Percentiles rank a stretch among this genome's conserved stretches.
Conservation (phyloP, 1,140 invertebrate genomes). For the Maconellicoccus hirsutus region DNA sequence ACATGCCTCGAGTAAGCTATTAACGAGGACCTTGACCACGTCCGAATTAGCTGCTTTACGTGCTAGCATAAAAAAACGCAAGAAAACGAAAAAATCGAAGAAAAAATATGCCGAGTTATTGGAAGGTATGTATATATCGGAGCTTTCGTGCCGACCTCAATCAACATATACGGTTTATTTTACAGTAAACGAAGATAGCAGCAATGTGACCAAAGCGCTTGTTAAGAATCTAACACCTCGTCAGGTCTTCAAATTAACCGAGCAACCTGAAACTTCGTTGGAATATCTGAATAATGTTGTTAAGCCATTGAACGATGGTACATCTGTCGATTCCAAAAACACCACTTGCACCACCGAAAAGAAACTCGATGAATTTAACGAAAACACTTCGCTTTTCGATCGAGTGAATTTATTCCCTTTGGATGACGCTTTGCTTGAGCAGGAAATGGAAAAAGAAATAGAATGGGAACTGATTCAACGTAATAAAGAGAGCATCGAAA, state of each 20-base stretch:
- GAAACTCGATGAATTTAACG: neutral
- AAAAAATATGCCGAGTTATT: conserved; percentile 11
- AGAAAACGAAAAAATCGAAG: neutral
- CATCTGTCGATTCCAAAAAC: neutral
- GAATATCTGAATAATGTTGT: neutral
- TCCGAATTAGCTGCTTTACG: neutral
- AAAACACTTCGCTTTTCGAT: neutral
- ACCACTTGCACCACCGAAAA: too few relatives aligned
- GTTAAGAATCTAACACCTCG: neutral
- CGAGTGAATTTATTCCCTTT: neutral
- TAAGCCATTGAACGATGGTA: neutral
- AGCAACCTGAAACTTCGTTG: neutral
- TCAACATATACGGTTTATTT: neutral
- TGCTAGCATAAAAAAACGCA: neutral
- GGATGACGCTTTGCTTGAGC: neutral
- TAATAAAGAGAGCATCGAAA: neutral
- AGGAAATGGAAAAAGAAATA: neutral
- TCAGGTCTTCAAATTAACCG: neutral
- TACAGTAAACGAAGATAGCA: neutral
- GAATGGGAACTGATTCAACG: neutral
- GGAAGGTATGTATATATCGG: neutral
- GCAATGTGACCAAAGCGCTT: neutral
- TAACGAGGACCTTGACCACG: neutral
- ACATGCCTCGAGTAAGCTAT: neutral
- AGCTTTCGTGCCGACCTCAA: too few relatives aligned